phyloP scores from a whole-genome alignment of 2,888 invertebrate genomes.

The Drosophila niveifrons region DNA sequence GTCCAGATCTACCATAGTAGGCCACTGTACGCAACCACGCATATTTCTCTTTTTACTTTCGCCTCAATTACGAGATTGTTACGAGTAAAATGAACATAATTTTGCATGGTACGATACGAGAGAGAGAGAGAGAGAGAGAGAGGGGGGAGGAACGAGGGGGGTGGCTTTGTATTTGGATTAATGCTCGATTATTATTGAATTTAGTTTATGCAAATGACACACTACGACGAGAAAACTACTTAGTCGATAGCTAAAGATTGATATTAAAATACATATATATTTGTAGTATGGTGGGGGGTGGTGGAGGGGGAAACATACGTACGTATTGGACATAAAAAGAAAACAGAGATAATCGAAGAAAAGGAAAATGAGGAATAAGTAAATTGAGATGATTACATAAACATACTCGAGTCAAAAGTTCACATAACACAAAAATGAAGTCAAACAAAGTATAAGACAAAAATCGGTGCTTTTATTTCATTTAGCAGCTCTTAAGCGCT shows the following conservation, averaged over 20 bases:
- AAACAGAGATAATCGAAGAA: conserved; percentile 17
- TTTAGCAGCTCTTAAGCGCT: conserved; percentile 62
- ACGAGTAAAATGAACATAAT: conserved; percentile 44
- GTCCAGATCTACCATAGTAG: conserved; percentile 86
- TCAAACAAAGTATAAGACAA: conserved; percentile 42
- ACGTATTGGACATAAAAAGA: conserved; percentile 35
- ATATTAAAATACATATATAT: conserved; percentile 15
- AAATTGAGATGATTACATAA: conserved; percentile 20
- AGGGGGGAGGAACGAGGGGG: background rate
- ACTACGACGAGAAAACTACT: conserved; percentile 58
- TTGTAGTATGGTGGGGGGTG: background rate
- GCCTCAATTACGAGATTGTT: conserved; percentile 36
- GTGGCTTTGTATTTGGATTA: conserved; percentile 19
- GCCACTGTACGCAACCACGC: conserved; percentile 86
- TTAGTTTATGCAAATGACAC: conserved; percentile 65
- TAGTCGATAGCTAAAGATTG: conserved; percentile 40
- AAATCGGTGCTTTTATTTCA: conserved; percentile 54
- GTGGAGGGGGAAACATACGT: conserved; percentile 43
- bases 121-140: background rate
- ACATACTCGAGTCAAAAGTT: conserved; percentile 30
- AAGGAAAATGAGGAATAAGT: conserved; percentile 12
- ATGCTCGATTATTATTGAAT: conserved; percentile 47
- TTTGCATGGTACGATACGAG: conserved; percentile 48
- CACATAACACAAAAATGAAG: conserved; percentile 41
- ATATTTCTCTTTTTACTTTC: conserved; percentile 63